Percentiles rank a stretch among this genome's conserved stretches.
Evolutionary conservation across 92 coral and sea anemone species (phyloP).

Genomic region (Ricordea florida): DNA sequence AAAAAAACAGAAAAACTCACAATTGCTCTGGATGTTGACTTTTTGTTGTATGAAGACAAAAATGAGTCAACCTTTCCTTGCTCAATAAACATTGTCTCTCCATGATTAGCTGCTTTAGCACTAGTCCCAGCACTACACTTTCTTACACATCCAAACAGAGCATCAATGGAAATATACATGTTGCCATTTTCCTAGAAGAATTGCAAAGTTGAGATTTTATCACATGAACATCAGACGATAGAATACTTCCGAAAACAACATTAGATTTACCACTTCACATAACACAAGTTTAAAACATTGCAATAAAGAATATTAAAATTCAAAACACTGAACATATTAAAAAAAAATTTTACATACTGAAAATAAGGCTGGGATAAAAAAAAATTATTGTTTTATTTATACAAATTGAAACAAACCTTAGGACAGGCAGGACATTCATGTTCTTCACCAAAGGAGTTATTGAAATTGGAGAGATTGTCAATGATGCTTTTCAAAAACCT

Average conservation of each 20-base stretch:
- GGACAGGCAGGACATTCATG: constrained; percentile 45
- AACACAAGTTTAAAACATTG: too few relatives aligned
- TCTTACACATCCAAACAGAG: constrained; percentile 52
- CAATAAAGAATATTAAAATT: too few relatives aligned
- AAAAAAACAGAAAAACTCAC: not conserved
- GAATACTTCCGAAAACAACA: not conserved
- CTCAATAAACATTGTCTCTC: constrained; percentile 33
- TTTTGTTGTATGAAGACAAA: not conserved
- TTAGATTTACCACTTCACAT: too few relatives aligned
- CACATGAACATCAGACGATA: not conserved
- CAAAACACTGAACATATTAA: too few relatives aligned
- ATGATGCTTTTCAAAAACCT: constrained; percentile 20
- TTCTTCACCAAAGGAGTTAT: constrained; percentile 16
- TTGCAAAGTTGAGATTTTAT: not conserved
- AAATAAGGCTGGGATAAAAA: too few relatives aligned
- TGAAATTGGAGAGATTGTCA: constrained; percentile 18
- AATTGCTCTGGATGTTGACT: constrained; percentile 1
- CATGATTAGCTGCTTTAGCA: constrained; percentile 27
- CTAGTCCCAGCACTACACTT: constrained; percentile 46
- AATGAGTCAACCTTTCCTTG: constrained; percentile 48
- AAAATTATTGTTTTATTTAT: too few relatives aligned
- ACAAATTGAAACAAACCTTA: constrained; percentile 37
- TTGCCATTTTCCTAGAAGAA: constrained; percentile 32
- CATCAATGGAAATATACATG: constrained; percentile 29
- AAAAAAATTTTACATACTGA: too few relatives aligned